Base-by-base conservation (phyloP, 2,888 invertebrate species). In the Urechis unicinctus region DNA sequence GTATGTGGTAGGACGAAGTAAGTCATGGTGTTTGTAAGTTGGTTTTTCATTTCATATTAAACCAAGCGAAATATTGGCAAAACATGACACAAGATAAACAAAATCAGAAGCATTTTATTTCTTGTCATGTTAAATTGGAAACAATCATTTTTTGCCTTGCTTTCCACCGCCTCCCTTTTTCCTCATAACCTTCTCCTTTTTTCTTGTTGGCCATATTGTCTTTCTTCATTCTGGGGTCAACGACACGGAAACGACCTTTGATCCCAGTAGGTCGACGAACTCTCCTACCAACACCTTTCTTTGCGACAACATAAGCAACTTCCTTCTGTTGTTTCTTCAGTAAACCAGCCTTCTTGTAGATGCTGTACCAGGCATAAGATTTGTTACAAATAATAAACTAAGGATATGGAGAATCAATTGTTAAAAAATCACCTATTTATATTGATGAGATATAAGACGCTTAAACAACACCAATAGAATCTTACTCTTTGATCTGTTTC, bases 211-310 rank as follows among this genome's bases (percentile, higher is more conserved):
- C 68, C n/a, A 54, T 65, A 31, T 71, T 80, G 76, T 97, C 97
- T 78, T 96, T 96, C 80, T 96, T 97, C 88, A 95, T 88, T 65
- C 97, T 83, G 1, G 88, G 86, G 83, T 97, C 97, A 3, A 97
- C 97, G n/a, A 95, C 87, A 77, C 87, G 91, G 79, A 88, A 96
- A 31, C 84, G 87, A 4, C 96, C 96, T 78, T 91, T 91, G 25
- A 94, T 87, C 44, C 94, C 94, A 0, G 85, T 79, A 5, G 95
- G 95, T 63, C 93, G 83, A 51, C 84, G 82, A 57, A 87, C 85
- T 52, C 86, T 82, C 71, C 89, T 91, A 0, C 87, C 77, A n/a
- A 65, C 65, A 17, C 73, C 73, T 55, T 92, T 97, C 77, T 91
- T 95, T 31, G 94, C 88, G 0, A 97, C 94, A 0, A 96, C 91